Conservation (phyloP, 2,888 invertebrate genomes). For the Tetanocera ferruginea region DNA sequence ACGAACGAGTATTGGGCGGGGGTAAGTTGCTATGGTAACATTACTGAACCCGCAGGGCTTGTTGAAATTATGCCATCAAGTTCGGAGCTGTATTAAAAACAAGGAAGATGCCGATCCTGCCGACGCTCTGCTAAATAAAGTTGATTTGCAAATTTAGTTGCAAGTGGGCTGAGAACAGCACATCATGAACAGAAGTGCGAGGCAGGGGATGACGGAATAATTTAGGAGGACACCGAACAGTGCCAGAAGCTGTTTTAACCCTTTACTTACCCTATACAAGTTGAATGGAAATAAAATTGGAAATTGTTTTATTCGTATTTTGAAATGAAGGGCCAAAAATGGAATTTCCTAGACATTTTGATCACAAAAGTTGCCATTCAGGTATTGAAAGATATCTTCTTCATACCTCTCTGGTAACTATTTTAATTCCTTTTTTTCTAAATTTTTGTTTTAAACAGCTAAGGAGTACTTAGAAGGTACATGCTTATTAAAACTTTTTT, state of each 20-base stretch:
- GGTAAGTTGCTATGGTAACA: slow-evolving; percentile 54
- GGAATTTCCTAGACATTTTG: no score
- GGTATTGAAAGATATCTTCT: no score
- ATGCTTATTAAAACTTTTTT: no score
- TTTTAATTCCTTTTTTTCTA: no score
- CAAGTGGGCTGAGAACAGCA: slow-evolving; percentile 42
- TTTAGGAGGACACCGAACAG: slow-evolving; percentile 14
- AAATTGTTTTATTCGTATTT: not conserved
- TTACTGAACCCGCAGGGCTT: slow-evolving; percentile 63
- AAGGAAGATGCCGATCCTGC: slow-evolving; percentile 2
- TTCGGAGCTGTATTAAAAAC: slow-evolving; percentile 59
- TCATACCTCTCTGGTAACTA: no score
- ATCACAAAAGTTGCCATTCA: no score
- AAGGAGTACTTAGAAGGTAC: no score
- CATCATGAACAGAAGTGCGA: slow-evolving; percentile 13
- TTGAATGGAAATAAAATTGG: not conserved
- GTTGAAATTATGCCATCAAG: slow-evolving; percentile 71
- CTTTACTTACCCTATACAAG: not conserved
- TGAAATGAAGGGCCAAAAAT: not conserved
- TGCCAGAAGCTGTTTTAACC: slow-evolving; percentile 14
- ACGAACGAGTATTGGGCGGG: not conserved
- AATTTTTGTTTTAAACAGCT: no score
- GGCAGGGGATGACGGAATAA: not conserved
- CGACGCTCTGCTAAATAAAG: not conserved
- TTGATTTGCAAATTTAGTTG: slow-evolving; percentile 46